Evolutionary conservation across 2,113 vertebrate species (phyloP), one percentile per base, ranked within the genome.

Genomic region (Apistogramma diplotaenia): DNA sequence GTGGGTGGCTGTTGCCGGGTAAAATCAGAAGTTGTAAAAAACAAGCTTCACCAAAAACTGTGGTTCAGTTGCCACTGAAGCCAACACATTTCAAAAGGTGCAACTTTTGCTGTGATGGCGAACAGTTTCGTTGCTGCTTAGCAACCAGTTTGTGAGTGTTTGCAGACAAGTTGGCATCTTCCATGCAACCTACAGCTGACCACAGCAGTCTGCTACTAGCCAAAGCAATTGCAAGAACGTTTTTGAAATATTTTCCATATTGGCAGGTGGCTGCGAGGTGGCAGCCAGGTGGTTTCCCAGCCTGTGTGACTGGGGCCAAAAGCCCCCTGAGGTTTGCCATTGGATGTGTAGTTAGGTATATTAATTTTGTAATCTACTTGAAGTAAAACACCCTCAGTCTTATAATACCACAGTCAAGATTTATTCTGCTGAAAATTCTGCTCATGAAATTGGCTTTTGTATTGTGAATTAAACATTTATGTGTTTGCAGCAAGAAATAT

Each of bases 191-290:
- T 16, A 23, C 21, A 35, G 5, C 37, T 4, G 8, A 43, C 60
- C 60, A 40, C 8, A 0, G 16, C 60, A 62, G 0, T 62, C 35
- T 40, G 4, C 0, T 65, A 65, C 21, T 8, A 43, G 25, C 35
- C 21, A 65, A 43, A 65, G 21, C 61, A 65, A 43, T 37, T 15
- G 13, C 12, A 43, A 43, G 40, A 13, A 43, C 4, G 12, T 5
- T 43, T 43, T 43, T 13, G 12, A n/a, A n/a, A n/a, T n/a, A n/a
- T 62, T 62, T 25, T 25, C n/a, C 35, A 7, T 23, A 40, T 9
- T 43, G 7, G 23, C 33, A 1, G 0, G 33, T 61, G 12, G 59
- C 33, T 2, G 35, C 10, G 2, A 13, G 37, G 11, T 12, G 11
- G 37, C 2, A 4, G 11, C 60, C 35, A 0, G 13, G 35, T 3